A percentile compares a stretch with the other conserved stretches of the same genome.
phyloP scores from a whole-genome alignment of 1,140 invertebrate genomes.

The Pseudobourletiella spinata region DNA sequence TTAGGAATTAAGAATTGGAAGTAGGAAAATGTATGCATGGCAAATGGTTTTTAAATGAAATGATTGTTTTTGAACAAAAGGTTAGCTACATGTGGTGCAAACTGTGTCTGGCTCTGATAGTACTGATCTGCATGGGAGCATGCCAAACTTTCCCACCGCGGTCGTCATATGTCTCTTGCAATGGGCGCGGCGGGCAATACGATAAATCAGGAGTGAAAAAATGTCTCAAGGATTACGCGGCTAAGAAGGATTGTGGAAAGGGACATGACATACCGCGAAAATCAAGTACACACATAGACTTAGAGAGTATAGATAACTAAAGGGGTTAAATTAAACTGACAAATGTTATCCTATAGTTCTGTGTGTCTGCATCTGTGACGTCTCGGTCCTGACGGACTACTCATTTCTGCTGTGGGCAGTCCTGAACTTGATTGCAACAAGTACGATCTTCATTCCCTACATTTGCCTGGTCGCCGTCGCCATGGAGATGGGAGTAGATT shows the following conservation, averaged over 20 bases:
- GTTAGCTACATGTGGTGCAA: constrained; percentile 2
- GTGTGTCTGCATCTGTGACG: constrained; percentile 15
- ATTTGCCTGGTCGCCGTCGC: constrained; percentile 4
- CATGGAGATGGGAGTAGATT: background rate
- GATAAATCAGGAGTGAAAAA: background rate
- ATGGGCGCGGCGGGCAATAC: background rate
- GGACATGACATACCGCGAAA: background rate
- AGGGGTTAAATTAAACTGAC: no score
- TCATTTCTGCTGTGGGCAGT: constrained; percentile 17
- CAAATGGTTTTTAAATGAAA: no score
- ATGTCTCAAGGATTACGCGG: background rate
- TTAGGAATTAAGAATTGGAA: no score
- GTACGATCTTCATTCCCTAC: constrained; percentile 15
- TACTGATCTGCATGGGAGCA: background rate
- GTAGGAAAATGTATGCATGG: no score
- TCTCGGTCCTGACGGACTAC: background rate
- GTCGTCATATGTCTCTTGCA: background rate
- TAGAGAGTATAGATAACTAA: no score
- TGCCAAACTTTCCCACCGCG: background rate
- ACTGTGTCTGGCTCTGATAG: background rate
- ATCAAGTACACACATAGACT: background rate
- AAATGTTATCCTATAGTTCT: constrained; percentile 6
- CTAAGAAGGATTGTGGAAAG: background rate
- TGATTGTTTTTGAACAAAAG: no score
- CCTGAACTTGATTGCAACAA: background rate